Evolutionary conservation across 23 tunicate genomes (phyloP), one percentile per base, ranked within the genome.

Genomic region (Halocynthia aurantium): DNA sequence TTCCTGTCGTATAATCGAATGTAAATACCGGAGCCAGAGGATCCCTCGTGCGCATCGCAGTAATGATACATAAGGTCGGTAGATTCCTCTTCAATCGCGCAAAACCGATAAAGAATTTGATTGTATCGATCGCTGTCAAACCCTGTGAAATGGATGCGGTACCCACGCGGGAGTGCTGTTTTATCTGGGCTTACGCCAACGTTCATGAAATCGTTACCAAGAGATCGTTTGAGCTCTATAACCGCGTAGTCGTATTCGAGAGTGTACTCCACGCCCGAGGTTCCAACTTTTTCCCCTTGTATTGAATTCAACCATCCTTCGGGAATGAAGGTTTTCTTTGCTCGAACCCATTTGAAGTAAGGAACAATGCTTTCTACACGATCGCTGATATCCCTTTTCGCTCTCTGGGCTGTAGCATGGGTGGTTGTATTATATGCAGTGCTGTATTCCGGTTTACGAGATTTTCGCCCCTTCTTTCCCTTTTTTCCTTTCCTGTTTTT

Each of bases 11-110:
- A 91, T 40, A 81, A 72, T 10, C 97, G 87, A 15, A 91, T 64
- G 73, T 91, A 91, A 21, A 91, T 85, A 7, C 97, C 97, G 52
- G 97, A 90, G 22, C 97, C 97, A 0, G 97, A 83, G 0, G 97
- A 62, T 9, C 97, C 87, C 50, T 72, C 71, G 11, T 82, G 66
- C 8, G 97, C 83, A 75, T 91, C 97, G 58, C 97, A 91, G 80
- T 81, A 78, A 73, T 91, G 86, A 54, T 91, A 91, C 83, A 91
- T 91, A 68, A 91, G 75, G 17, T 91, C 91, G 12, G 73, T 49
- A 50, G 97, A 82, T 57, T 91, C 93, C n/a, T 91, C 87, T 66
- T 91, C 84, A 6, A 91, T 89, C 6, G 69, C 60, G 77, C 97
- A 91, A 55, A 76, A 81, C 6, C 97, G 84, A 72, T 91, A 91